Evolutionary conservation across 2,113 vertebrate genomes (phyloP).

Genomic region (Erythrocebus patas): DNA sequence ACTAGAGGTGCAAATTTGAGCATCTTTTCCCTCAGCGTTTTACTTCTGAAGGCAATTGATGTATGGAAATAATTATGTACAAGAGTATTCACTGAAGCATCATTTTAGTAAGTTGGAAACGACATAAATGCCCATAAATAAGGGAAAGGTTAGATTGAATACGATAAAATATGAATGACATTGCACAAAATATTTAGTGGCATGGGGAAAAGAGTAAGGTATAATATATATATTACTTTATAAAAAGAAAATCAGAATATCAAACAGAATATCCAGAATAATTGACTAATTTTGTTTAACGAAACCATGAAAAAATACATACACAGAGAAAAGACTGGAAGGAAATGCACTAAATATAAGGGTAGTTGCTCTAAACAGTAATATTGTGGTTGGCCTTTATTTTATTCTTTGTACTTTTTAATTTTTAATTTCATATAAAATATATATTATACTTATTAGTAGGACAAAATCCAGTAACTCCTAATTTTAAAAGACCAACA

Average conservation of each 20-base stretch:
- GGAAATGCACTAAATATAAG: background rate
- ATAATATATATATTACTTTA: background rate
- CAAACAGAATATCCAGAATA: background rate
- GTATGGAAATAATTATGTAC: background rate
- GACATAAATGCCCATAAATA: background rate
- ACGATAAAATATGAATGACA: background rate
- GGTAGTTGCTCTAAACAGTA: background rate
- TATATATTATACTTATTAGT: background rate
- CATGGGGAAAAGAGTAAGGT: background rate
- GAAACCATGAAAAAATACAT: background rate
- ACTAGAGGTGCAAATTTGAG: background rate
- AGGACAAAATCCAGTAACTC: background rate
- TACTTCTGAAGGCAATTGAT: background rate
- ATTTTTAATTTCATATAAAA: slow-evolving; percentile 15
- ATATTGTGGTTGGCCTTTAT: background rate
- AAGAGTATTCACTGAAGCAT: background rate
- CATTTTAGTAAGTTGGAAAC: background rate
- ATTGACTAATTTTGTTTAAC: background rate
- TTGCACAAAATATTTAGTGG: background rate
- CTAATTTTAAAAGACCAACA: background rate
- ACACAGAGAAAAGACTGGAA: background rate
- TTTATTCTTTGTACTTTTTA: background rate
- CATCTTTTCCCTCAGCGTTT: background rate
- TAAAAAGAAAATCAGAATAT: background rate
- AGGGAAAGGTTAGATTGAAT: background rate